Evolutionary conservation across 2,888 invertebrate genomes (phyloP), one percentile per base, ranked within the genome.

Genomic region (Opisthograptis luteolata): DNA sequence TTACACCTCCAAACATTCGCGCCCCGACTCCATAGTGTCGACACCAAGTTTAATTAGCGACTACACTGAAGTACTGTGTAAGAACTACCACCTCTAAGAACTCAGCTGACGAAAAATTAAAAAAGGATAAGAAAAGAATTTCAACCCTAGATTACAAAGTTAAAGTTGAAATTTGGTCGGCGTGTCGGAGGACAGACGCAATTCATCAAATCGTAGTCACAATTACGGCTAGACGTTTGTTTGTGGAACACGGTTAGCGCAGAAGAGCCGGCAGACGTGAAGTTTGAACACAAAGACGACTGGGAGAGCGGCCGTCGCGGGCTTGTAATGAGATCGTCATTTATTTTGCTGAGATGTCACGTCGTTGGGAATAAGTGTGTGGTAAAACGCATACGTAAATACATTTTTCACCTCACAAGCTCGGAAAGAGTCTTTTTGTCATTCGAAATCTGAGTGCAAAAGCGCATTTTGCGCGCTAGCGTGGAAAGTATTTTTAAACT

Each of bases 171-270:
- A 7, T 54, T 55, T 58, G 47, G 41, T 35, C 59, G 58, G 56
- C 58, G 66, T 63, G 65, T 70, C 67, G 65, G 73, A 69, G 78
- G 73, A 74, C 76, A 72, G 72, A 69, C 77, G 78, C 68, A 75
- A 83, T 81, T 81, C 81, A 81, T 83, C 82, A 83, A 81, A 82
- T 73, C 70, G 76, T 72, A 80, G 79, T 76, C 80, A 80, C 81
- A 83, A 81, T 82, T 80, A 79, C 76, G 78, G 74, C 41, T 17
- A 28, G 48, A 48, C 36, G 72, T 70, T 70, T 71, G 73, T 67
- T 67, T 75, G 74, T 76, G 73, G 66, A 66, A 25, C 27, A 20
- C 12, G 14, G 35, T 64, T 62, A 57, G 60, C 52, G 64, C 62
- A 62, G 62, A 43, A 62, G 62, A 25, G 1, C 6, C 25, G 3